phyloP scores from a whole-genome alignment of 2,888 invertebrate species.

The Diarsia dahlii region DNA sequence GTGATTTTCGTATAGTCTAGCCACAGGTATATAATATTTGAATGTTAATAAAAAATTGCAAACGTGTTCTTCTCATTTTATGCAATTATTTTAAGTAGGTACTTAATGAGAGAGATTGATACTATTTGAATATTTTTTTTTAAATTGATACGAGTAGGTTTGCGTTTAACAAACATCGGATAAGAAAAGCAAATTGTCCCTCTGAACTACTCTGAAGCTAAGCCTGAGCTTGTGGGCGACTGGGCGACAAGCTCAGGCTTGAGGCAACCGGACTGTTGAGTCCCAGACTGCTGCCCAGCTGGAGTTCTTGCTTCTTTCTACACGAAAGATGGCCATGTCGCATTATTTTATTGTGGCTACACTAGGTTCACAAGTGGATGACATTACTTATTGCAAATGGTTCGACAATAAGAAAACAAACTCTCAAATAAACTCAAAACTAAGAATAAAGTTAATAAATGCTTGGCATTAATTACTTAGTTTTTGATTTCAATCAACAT shows the following conservation, averaged over 20 bases:
- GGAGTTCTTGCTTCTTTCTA: neutral
- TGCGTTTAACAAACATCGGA: neutral
- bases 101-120: neutral
- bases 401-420: slow-evolving; percentile 5
- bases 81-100: neutral
- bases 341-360: slow-evolving; percentile 6
- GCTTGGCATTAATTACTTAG: slow-evolving; percentile 2
- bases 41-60: neutral
- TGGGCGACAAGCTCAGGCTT: neutral
- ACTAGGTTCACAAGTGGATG: neutral
- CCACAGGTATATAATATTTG: neutral
- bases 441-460: slow-evolving; percentile 3
- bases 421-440: slow-evolving; percentile 23
- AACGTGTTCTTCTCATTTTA: neutral
- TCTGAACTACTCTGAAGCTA: neutral
- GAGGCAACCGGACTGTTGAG: neutral
- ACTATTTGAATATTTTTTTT: neutral
- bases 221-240: neutral
- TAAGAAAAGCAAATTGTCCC: neutral
- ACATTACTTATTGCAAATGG: neutral
- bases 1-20: neutral
- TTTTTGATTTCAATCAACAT: slow-evolving; percentile 26
- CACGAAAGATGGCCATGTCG: neutral
- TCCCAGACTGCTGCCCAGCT: neutral
- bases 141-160: neutral